Percentiles rank a stretch among this genome's conserved stretches.
Evolutionary conservation across 2,888 invertebrate genomes (phyloP).

Genomic region (Drosophila austrosaltans): DNA sequence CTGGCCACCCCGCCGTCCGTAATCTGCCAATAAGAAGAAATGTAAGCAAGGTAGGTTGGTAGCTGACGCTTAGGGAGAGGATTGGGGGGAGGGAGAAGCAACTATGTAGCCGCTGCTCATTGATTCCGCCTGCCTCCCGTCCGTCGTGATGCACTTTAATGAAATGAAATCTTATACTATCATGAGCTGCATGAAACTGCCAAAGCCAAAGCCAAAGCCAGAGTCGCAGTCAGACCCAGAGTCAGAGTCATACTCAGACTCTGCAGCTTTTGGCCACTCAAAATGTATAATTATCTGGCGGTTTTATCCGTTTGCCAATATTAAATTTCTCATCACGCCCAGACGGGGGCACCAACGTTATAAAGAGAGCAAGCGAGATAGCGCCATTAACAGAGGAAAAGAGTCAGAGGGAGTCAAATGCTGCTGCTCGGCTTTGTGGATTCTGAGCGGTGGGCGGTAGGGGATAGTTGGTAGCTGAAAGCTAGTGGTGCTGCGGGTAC

Average conservation of each 20-base stretch:
- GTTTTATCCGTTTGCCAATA: constrained; percentile 82
- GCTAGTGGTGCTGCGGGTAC: constrained; percentile 29
- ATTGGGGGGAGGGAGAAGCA: constrained; percentile 27
- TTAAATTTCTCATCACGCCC: constrained; percentile 84
- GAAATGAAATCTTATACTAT: constrained; percentile 84
- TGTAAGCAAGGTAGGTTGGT: constrained; percentile 67
- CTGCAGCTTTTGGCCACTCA: constrained; percentile 71
- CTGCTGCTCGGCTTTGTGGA: constrained; percentile 26
- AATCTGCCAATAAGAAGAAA: constrained; percentile 79
- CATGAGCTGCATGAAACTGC: constrained; percentile 74
- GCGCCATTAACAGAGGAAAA: constrained; percentile 6
- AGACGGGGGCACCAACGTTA: constrained; percentile 37
- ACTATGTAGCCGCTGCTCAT: constrained; percentile 66
- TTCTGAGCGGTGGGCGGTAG: constrained; percentile 29
- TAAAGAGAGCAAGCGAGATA: background rate
- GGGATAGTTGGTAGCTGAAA: constrained; percentile 21
- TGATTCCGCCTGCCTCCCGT: constrained; percentile 66
- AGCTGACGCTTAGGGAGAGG: constrained; percentile 44
- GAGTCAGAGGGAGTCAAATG: constrained; percentile 50
- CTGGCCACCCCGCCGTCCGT: constrained; percentile 67
- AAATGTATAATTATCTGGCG: constrained; percentile 79
- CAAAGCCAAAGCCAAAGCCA: constrained; percentile 51
- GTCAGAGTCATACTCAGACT: constrained; percentile 37
- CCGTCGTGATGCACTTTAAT: constrained; percentile 83
- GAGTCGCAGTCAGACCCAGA: constrained; percentile 28